Evolutionary conservation across 2,113 vertebrate species (phyloP).

Genomic region (Tetrax tetrax): DNA sequence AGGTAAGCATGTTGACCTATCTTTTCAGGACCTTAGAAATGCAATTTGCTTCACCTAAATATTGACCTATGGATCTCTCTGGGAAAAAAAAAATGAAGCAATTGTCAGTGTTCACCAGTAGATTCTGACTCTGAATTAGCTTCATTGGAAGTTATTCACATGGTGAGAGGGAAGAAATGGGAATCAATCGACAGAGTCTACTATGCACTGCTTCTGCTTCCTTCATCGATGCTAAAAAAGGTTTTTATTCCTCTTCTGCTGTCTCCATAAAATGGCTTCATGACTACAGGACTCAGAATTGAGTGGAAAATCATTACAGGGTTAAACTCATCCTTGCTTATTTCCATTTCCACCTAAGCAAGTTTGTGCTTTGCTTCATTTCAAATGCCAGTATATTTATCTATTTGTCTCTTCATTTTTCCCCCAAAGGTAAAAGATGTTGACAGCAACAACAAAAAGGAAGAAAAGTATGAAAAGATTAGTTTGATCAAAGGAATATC

Average conservation of each 20-base stretch:
- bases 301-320: neutral
- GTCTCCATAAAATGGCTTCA: neutral
- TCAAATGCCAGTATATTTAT: neutral
- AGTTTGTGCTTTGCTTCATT: neutral
- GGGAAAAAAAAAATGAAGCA: neutral
- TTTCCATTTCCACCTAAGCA: neutral
- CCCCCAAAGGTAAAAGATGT: neutral
- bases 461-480: constrained; percentile 24
- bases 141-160: neutral
- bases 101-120: neutral
- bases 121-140: neutral
- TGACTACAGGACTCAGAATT: neutral
- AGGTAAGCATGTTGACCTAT: accelerated
- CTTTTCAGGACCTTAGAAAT: neutral
- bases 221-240: accelerated
- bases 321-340: neutral
- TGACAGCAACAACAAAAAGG: neutral
- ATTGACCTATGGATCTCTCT: neutral
- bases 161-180: neutral
- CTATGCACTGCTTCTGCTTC: accelerated
- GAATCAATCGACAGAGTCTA: accelerated
- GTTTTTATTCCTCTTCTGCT: neutral
- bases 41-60: neutral
- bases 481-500: constrained; percentile 39
- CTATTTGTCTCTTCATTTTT: neutral